These are phyloP conservation scores for Hyperoplus immaculatus DNA, from an alignment of 2,797 vertebrate genomes.

Conservation along the genomic window DNA sequence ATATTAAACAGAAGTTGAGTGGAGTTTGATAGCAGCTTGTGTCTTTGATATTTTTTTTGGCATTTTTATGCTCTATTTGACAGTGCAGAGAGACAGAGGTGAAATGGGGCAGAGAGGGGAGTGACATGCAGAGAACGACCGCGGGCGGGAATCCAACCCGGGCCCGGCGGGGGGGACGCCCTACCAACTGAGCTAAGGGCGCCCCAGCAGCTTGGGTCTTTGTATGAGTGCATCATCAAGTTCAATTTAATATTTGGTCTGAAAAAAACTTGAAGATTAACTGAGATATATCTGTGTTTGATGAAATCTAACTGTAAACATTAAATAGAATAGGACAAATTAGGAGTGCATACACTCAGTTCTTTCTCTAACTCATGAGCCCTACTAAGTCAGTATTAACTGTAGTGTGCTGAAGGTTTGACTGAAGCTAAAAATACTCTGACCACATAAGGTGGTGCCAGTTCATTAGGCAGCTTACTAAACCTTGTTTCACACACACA, in stretches of 20 bases:
- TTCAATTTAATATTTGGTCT: not conserved
- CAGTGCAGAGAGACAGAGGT: too few species aligned
- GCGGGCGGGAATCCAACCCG: too few species aligned
- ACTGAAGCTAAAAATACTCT: not conserved
- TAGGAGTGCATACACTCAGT: not conserved
- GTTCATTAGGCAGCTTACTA: not conserved
- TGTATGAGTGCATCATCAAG: not conserved
- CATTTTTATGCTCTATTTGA: too few species aligned
- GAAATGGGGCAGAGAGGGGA: too few species aligned
- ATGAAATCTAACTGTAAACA: not conserved
- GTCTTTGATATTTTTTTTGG: not conserved
- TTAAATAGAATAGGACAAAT: not conserved
- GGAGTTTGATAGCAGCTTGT: not conserved
- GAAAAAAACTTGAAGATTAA: not conserved
- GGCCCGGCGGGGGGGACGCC: too few species aligned
- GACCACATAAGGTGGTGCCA: not conserved
- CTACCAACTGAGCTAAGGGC: too few species aligned
- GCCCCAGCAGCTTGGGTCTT: too few species aligned
- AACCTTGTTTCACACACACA: not conserved
- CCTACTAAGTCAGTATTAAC: not conserved
- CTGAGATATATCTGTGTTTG: not conserved
- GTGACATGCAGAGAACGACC: too few species aligned
- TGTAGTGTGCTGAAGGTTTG: not conserved
- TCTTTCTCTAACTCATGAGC: not conserved
- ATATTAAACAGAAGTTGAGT: not conserved